Evolutionary conservation across 2,113 vertebrate species (phyloP), one percentile per base, ranked within the genome.

Genomic region (Barbus barbus): DNA sequence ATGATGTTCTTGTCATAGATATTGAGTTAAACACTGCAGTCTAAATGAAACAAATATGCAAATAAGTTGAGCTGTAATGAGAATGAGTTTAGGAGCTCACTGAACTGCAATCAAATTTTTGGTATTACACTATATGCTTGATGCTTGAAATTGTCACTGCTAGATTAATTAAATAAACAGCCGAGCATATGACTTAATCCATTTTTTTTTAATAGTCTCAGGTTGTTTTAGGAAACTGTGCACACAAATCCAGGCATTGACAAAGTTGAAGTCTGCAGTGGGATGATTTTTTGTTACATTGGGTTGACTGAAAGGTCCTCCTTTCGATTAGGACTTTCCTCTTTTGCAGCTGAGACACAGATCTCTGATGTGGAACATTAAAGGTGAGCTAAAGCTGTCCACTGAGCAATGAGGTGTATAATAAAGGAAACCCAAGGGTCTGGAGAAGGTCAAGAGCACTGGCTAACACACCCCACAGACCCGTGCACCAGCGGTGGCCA

Each of bases 31-130:
- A 87, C 24, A 74, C 65, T 74, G 41, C 20, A 48, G 74, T 58
- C 76, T 84, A 82, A 82, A 84, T 73, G 51, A 84, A 84, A 56
- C 48, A 8, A 60, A 78, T 85, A 83, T 85, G 79, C 61, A 85
- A 73, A 69, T 78, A 58, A 87, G n/a, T 36, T 58, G 44, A 28
- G 53, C 53, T 72, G 28, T 82, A 87, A 87, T 84, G 63, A 84
- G 26, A 84, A 84, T 80, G 56, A 71, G 86, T 84, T 83, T 81
- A 75, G 81, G 78, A 84, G 83, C 73, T 87, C 83, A 84, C 38
- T 84, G 86, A 84, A 76, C 73, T 71, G 76, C 41, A 85, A 85
- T 85, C 33, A 83, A 48, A 75, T 60, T 38, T 67, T 78, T 28
- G 38, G 67, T 65, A 78, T 73, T 83, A 56, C 20, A n/a, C 8